Conservation (phyloP, 2,888 invertebrate species). For the Omphaloscelis lunosa region DNA sequence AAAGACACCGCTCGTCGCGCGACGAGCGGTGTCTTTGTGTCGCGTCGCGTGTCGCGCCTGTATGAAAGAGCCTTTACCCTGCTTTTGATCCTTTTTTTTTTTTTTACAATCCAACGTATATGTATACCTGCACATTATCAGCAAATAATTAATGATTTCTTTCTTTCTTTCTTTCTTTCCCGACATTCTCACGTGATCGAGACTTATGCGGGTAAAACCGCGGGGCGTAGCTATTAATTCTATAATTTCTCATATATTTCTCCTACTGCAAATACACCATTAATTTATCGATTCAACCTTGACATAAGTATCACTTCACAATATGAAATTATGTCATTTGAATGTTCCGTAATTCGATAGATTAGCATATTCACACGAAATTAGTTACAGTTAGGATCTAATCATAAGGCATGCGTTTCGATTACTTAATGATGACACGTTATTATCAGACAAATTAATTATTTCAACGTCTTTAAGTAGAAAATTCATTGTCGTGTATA, state of each 20-base stretch:
- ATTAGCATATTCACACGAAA: conserved; percentile 38
- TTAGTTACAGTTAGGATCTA: conserved; percentile 27
- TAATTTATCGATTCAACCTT: not conserved
- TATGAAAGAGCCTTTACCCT: too few species aligned
- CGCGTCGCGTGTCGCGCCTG: too few species aligned
- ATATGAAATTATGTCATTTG: conserved; percentile 26
- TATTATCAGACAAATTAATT: not conserved
- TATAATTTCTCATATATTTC: not conserved
- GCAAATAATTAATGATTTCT: too few species aligned
- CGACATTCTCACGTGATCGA: too few species aligned
- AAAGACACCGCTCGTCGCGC: too few species aligned
- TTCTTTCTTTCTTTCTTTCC: too few species aligned
- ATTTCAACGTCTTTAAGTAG: conserved; percentile 7
- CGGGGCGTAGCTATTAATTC: not conserved
- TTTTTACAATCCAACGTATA: too few species aligned
- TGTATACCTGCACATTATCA: too few species aligned
- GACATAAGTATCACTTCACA: conserved; percentile 19
- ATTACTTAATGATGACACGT: conserved; percentile 35
- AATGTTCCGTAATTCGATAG: conserved; percentile 8
- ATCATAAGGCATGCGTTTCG: conserved; percentile 16
- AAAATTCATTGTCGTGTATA: not conserved
- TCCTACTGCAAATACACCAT: not conserved
- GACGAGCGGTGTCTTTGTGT: too few species aligned
- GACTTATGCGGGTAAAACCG: too few species aligned
- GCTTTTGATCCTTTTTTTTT: too few species aligned